phyloP scores from a whole-genome alignment of 2,888 invertebrate species.

The Chydorus sphaericus region DNA sequence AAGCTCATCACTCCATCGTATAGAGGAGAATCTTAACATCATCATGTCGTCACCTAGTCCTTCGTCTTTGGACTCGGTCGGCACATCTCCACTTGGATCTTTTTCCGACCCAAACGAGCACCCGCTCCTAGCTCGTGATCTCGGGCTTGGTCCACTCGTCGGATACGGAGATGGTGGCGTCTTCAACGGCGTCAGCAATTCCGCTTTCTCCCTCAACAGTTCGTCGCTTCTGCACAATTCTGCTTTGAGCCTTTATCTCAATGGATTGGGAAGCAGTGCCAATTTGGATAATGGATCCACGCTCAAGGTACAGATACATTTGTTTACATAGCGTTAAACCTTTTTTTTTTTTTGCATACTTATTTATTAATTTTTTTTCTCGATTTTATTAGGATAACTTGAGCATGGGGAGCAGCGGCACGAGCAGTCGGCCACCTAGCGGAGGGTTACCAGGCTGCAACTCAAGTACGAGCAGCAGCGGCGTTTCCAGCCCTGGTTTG shows the following conservation, averaged over 20 bases:
- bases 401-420: constrained; percentile 5
- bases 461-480: constrained; percentile 12
- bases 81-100: constrained; percentile 15
- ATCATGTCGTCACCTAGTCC: constrained; percentile 14
- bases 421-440: constrained; percentile 7
- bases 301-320: background rate
- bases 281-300: background rate
- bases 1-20: too few relatives aligned
- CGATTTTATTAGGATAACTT: background rate
- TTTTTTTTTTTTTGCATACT: too few relatives aligned
- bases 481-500: constrained; percentile 14
- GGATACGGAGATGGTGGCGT: constrained; percentile 8
- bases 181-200: background rate
- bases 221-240: constrained; percentile 6
- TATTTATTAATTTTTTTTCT: background rate
- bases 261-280: constrained; percentile 4
- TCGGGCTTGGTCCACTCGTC: constrained; percentile 12
- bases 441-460: constrained; percentile 5
- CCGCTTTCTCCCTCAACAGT: background rate
- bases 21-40: too few relatives aligned
- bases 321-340: background rate
- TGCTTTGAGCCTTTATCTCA: constrained; percentile 9
- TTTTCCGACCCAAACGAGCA: constrained; percentile 13
- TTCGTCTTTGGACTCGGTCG: constrained; percentile 14
- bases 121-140: constrained; percentile 9